Conservation (phyloP, 2,888 invertebrate genomes). For the Drosophila pseudotakahashii region DNA sequence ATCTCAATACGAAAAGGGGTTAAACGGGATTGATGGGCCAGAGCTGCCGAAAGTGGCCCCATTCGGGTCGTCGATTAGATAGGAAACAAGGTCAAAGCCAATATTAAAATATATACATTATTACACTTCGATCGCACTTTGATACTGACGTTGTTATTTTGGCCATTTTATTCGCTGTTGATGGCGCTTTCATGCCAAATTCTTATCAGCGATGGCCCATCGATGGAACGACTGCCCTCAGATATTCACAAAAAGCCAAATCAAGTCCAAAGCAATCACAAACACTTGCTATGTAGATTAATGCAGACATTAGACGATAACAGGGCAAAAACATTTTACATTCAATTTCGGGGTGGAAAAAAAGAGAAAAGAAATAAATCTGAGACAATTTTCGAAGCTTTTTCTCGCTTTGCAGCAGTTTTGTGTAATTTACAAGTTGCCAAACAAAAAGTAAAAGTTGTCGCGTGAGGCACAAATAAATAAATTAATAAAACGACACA, state of each 20-base stretch:
- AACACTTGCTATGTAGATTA: slow-evolving; percentile 47
- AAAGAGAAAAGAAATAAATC: slow-evolving; percentile 42
- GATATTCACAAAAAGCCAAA: slow-evolving; percentile 31
- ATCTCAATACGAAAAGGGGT: slow-evolving; percentile 7
- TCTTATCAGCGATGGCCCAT: slow-evolving; percentile 17
- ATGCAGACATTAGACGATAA: slow-evolving; percentile 47
- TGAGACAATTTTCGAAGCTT: slow-evolving; percentile 39
- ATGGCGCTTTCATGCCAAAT: slow-evolving; percentile 5
- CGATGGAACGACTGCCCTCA: neutral
- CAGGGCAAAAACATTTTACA: slow-evolving; percentile 26
- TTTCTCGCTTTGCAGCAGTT: slow-evolving; percentile 11
- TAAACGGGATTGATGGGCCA: slow-evolving; percentile 40
- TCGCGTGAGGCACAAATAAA: slow-evolving; percentile 69
- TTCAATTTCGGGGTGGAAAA: neutral
- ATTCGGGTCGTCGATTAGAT: slow-evolving; percentile 47
- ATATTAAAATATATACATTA: neutral
- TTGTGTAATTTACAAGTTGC: slow-evolving; percentile 60
- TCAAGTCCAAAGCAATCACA: slow-evolving; percentile 22
- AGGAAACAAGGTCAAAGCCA: slow-evolving; percentile 64
- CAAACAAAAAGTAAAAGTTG: slow-evolving; percentile 73
- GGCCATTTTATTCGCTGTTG: slow-evolving; percentile 2
- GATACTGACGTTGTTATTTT: slow-evolving; percentile 11
- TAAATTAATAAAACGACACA: slow-evolving; percentile 47
- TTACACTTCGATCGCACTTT: neutral
- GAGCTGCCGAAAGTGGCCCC: slow-evolving; percentile 35